phyloP scores from a whole-genome alignment of 2,113 vertebrate species.

The Brienomyrus brachyistius region DNA sequence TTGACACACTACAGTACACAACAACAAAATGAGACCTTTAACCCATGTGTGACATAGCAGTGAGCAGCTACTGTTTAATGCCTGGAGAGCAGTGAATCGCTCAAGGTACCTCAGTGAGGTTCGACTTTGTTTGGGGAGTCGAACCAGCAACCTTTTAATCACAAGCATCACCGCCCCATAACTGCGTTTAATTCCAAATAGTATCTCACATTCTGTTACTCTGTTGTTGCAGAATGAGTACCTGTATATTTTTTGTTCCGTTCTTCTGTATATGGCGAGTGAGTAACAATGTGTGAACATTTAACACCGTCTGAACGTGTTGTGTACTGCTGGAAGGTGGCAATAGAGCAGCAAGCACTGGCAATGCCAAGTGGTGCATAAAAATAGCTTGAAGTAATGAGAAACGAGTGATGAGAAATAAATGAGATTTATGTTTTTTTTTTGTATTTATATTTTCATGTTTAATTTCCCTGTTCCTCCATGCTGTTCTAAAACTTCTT shows the following conservation, averaged over 20 bases:
- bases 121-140: too few relatives aligned
- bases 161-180: too few relatives aligned
- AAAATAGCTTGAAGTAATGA: background rate
- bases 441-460: background rate
- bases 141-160: too few relatives aligned
- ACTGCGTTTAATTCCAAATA: background rate
- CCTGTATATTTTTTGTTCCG: background rate
- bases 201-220: background rate
- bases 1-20: too few relatives aligned
- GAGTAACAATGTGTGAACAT: background rate
- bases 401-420: background rate
- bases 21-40: too few relatives aligned
- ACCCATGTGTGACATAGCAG: too few relatives aligned
- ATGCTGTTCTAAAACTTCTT: background rate
- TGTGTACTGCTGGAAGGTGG: background rate
- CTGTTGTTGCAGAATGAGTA: background rate
- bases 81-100: too few relatives aligned
- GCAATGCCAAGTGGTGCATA: background rate
- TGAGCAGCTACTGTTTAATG: too few relatives aligned
- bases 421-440: background rate
- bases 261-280: slow-evolving; percentile 2
- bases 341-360: background rate
- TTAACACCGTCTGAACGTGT: background rate
- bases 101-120: too few relatives aligned
- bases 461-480: background rate